Evolutionary conservation across 2,113 vertebrate genomes (phyloP), one percentile per base, ranked within the genome.

Genomic region (Triplophysa rosa): DNA sequence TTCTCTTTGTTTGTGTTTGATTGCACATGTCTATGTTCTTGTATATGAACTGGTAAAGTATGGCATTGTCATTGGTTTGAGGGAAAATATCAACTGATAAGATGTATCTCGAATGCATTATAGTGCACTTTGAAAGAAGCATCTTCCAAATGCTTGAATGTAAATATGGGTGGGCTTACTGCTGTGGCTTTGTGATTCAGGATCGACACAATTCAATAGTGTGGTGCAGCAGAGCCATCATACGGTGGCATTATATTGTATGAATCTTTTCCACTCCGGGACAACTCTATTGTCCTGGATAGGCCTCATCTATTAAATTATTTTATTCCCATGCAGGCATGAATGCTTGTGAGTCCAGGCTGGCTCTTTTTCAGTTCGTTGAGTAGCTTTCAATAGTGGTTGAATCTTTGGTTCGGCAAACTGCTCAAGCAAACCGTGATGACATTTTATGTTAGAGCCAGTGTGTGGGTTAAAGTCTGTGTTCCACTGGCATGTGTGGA

Each of bases 401-500:
- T n/a, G 6, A 21, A 21, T 8, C 7, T 58, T 21, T 58, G 9
- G n/a, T n/a, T 21, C 8, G 8, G 49, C 56, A 45, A 74, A 74
- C 71, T 59, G 6, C 29, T 72, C 33, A 72, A 59, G 70, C 70
- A 59, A 59, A 72, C 54, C 59, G 33, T 42, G 58, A 62, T 74
- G n/a, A 26, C 72, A 63, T 47, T 47, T 21, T 67, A 62, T 26
- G 6, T 29, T 29, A 45, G 42, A 66, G 52, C 47, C 56, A 63
- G 42, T 16, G 45, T 69, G 16, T 29, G 54, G 33, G 59, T 77
- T 72, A 7, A 14, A 23, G 37, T 42, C 52, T 49, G 58, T 58
- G 62, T 17, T 56, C 68, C 59, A 23, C 65, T 75, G 67, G 42
- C 58, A 24, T 45, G 54, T 33, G 61, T 70, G 37, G 49, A n/a